A percentile compares a stretch with the other conserved stretches of the same genome.
Evolutionary conservation across 1,140 invertebrate species (phyloP).

Genomic region (Conus betulinus): DNA sequence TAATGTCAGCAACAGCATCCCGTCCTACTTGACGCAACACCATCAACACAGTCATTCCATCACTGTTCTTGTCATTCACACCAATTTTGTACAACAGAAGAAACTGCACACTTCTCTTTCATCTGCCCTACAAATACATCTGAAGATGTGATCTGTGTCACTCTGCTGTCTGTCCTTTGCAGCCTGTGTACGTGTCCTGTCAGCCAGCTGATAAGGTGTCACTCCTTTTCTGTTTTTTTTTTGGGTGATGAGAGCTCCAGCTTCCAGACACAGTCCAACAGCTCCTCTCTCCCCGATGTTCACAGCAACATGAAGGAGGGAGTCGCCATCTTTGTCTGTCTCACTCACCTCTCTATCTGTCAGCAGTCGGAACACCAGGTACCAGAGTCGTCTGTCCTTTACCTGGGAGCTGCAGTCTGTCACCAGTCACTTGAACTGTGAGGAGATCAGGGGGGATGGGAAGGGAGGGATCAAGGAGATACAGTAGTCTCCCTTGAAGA

Average conservation of each 20-base stretch:
- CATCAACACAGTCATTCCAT: not conserved
- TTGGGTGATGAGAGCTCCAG: not conserved
- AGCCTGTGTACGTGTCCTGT: not conserved
- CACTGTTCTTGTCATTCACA: not conserved
- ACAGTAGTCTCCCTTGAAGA: not conserved
- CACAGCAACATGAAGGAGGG: not conserved
- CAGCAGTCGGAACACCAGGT: constrained; percentile 10
- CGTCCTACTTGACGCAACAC: not conserved
- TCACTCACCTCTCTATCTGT: not conserved
- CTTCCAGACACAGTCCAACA: not conserved
- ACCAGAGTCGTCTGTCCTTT: not conserved
- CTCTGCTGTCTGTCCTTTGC: not conserved
- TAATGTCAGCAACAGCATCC: not conserved
- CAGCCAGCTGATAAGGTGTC: not conserved
- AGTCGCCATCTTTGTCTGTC: not conserved
- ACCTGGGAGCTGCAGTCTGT: not conserved
- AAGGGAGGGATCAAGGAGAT: not conserved
- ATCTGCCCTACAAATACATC: not conserved
- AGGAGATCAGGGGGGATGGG: not conserved
- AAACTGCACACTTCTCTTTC: not conserved
- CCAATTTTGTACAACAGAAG: not conserved
- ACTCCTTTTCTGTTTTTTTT: not conserved
- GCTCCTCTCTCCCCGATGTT: not conserved
- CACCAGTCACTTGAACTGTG: not conserved
- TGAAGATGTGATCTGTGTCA: not conserved